phyloP scores from a whole-genome alignment of 2,888 invertebrate species.

The Acanthosepion esculentum region DNA sequence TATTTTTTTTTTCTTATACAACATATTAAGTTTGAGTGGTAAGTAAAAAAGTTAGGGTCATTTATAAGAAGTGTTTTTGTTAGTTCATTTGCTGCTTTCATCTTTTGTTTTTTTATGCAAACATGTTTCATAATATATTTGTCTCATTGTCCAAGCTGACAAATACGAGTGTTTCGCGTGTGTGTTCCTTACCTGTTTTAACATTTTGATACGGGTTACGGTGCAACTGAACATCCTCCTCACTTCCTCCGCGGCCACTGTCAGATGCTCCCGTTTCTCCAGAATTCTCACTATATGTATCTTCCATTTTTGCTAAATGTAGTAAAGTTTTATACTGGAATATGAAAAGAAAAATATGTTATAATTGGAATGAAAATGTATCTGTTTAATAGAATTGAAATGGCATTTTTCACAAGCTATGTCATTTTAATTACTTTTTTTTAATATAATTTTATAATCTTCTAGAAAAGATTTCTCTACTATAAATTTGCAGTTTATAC shows the following conservation, averaged over 20 bases:
- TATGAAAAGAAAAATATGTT: not conserved
- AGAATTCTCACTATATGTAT: constrained; percentile 47
- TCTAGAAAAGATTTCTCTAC: not conserved
- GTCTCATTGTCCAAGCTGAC: constrained; percentile 42
- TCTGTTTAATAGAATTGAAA: not conserved
- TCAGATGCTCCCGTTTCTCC: constrained; percentile 47
- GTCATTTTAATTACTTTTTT: not conserved
- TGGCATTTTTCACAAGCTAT: not conserved
- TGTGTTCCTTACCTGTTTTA: constrained; percentile 41
- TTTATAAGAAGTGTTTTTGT: constrained; percentile 12
- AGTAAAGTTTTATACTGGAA: constrained; percentile 47
- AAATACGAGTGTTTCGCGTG: constrained; percentile 39
- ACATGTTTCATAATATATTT: constrained; percentile 40
- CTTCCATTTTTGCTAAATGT: constrained; percentile 43
- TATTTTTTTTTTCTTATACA: not conserved
- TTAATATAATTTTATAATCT: not conserved
- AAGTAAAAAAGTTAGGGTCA: constrained; percentile 17
- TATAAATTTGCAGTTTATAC: no score
- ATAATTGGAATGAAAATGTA: not conserved
- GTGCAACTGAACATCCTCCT: constrained; percentile 43
- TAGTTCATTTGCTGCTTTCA: constrained; percentile 13
- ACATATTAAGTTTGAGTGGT: not conserved
- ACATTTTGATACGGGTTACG: constrained; percentile 40
- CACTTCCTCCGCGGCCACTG: constrained; percentile 45
- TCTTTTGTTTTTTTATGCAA: not conserved